Evolutionary conservation across 2,113 vertebrate species (phyloP), one percentile per base, ranked within the genome.

Genomic region (Heterotilapia buettikoferi): DNA sequence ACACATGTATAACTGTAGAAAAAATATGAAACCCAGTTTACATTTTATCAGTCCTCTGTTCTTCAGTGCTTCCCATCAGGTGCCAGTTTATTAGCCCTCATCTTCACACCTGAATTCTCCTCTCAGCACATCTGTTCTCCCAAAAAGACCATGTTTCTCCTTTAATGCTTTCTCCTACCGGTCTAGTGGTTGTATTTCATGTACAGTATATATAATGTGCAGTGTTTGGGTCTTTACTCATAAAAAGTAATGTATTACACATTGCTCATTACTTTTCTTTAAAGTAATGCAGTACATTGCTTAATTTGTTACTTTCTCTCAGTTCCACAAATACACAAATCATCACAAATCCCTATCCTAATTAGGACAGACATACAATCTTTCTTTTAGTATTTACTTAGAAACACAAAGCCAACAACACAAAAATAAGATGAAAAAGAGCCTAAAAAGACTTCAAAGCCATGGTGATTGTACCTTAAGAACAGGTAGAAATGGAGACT

Each of bases 21-120:
- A 24, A 82, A 92, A 85, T 78, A 61, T 40, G 47, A 79, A 86
- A 88, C 13, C 6, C 40, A 33, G n/a, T 86, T 92, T 88, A 83
- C 56, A 89, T 94, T 92, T 91, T 82, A 88, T 90, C 83, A 88
- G 83, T 53, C 63, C 26, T 59, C 43, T 90, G 85, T 92, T 85
- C 86, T 86, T 89, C 84, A 85, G 79, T 16, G 38, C 82, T 91
- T 93, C 54, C 33, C 43, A 80, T 61, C 80, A 87, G 84, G 89
- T 89, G 88, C 52, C 52, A 85, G 12, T 90, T 90, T 90, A 85
- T 93, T 88, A 90, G 52, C 83, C 81, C 85, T 56, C 26, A 16
- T 81, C 59, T 66, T 66, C 71, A 50, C 12, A 12, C 66, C 40
- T 86, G 73, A 80, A 24, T 71, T 43, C 33, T 88, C 19, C 13